These are phyloP conservation scores for Stenodema calcarata DNA, from an alignment of 2,888 invertebrate species.

Conservation along the genomic window DNA sequence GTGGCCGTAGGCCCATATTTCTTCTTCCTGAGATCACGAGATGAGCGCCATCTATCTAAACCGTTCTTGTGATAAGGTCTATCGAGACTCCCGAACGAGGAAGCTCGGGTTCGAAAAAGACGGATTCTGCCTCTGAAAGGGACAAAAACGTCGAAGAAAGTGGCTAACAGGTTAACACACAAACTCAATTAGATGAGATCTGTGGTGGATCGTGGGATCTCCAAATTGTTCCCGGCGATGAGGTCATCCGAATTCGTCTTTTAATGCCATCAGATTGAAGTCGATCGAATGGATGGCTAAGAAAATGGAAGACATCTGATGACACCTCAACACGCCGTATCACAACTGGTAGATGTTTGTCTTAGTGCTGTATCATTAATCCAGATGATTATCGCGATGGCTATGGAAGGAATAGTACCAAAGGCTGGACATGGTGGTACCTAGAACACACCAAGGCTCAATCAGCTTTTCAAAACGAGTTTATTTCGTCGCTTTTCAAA, in stretches of 20 bases:
- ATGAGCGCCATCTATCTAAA: conserved; percentile 17
- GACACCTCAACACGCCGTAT: neutral
- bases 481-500: no score
- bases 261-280: neutral
- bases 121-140: conserved; percentile 25
- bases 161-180: conserved; percentile 7
- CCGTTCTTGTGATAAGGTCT: neutral
- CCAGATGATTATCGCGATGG: no score
- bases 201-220: neutral
- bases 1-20: conserved; percentile 10
- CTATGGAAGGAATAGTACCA: no score
- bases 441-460: no score
- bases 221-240: neutral
- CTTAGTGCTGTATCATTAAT: no score
- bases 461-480: no score
- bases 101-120: conserved; percentile 17
- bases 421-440: no score
- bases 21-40: conserved; percentile 3
- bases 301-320: neutral
- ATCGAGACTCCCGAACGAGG: neutral
- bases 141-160: conserved; percentile 17
- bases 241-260: neutral
- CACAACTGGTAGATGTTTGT: neutral
- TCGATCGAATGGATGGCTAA: neutral
- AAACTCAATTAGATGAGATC: conserved; percentile 19